Conservation (phyloP, 2,113 vertebrate species). For the Otocyon megalotis region DNA sequence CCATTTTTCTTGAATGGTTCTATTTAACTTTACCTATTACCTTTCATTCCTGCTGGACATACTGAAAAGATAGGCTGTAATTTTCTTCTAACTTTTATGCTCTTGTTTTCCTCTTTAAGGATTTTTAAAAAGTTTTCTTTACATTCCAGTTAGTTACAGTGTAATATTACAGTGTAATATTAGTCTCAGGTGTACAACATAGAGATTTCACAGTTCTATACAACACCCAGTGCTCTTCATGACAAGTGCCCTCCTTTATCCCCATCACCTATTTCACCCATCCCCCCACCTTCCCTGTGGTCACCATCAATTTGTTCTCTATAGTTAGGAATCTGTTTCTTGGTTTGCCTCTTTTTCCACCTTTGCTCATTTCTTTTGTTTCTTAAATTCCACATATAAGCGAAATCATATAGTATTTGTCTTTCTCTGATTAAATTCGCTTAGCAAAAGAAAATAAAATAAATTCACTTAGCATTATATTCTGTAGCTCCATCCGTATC, state of each 20-base stretch:
- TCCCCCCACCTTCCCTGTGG: not conserved
- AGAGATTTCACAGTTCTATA: not conserved
- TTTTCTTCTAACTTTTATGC: not conserved
- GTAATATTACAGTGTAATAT: not conserved
- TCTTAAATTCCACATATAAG: not conserved
- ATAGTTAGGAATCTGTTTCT: not conserved
- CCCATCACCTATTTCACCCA: not conserved
- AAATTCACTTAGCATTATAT: not conserved
- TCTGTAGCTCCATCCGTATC: not conserved
- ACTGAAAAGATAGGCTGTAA: not conserved
- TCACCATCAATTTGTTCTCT: not conserved
- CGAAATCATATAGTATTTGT: not conserved
- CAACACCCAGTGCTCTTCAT: not conserved
- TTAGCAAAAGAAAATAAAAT: not conserved
- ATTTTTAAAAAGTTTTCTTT: not conserved
- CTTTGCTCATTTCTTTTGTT: not conserved
- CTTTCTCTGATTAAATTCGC: not conserved
- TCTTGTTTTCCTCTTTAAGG: not conserved
- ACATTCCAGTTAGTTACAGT: not conserved
- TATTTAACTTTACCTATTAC: not conserved
- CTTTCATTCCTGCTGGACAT: not conserved
- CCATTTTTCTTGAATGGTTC: slow-evolving; percentile 19
- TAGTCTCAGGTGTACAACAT: not conserved
- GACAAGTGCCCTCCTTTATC: not conserved
- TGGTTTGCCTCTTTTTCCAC: not conserved